Evolutionary conservation across 2,113 vertebrate species (phyloP), one percentile per base, ranked within the genome.

Genomic region (Indicator indicator): DNA sequence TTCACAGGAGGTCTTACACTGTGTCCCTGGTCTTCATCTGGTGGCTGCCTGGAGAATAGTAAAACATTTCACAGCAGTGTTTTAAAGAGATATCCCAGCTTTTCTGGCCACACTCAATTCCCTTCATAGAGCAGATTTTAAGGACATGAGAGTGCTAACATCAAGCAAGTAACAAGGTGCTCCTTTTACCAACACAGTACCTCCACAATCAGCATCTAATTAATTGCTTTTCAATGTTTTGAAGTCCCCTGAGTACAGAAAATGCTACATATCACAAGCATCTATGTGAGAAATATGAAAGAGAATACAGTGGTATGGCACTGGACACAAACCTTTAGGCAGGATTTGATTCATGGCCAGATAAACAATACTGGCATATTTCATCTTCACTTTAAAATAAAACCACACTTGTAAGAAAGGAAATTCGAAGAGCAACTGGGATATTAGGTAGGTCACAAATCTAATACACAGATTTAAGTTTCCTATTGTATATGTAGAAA

Each of bases 161-260:
- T 42, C 1, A 1, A 67, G 27, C 44, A 24, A 0, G 0, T 27
- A 83, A 50, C 24, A 48, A 44, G 33, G 28, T 33, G 48, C 12
- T 90, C 20, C 33, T 94, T 71, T 54, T 86, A 46, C 33, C 60
- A 59, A 30, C 38, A 11, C 7, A 50, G 33, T 36, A 30, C 38
- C 16, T 36, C 9, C 36, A 44, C 12, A 42, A 86, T 33, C 63
- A 76, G 55, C 32, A 69, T 20, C 38, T 64, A 67, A 68, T 27
- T 60, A 42, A 32, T 13, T 75, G 9, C 24, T 89, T 50, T 73
- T 23, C 77, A 68, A 63, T 0, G 19, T 62, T 92, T 75, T 83
- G 42, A 71, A 93, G 55, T 20, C 28, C 10, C 15, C 10, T 0
- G 7, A 62, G 16, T 42, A 77, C 74, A 17, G n/a, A 88, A 87